Base-by-base conservation (phyloP, 1,140 invertebrate species). In the Drosophila burlai region DNA sequence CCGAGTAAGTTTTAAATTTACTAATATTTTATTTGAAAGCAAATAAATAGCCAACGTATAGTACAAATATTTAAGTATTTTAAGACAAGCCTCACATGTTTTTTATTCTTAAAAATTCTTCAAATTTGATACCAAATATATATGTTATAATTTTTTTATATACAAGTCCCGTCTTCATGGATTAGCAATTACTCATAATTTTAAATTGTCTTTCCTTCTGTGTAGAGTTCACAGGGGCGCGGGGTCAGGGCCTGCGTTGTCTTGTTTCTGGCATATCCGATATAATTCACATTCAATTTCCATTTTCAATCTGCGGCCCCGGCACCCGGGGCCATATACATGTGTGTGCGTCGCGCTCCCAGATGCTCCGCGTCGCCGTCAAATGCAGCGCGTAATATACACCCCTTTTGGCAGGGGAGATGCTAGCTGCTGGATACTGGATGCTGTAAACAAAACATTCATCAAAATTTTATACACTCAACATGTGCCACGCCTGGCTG, bases 401-500 rank as follows among this genome's bases (percentile, higher is more conserved):
- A 86, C 80, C 84, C 77, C 81, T 75, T 83, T 26, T 36, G 21
- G 54, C 7, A 16, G 52, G 29, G 34, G 43, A 59, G 47, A 36
- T 58, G 55, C 42, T 43, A 10, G 31, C 31, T 31, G 31, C 31
- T 31, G 46, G 46, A 9, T 49, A 2, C 24, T 29, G 47, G 15
- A 4, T 29, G 71, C 76, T 76, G 81, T 89, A 89, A 89, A 90
- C 85, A 89, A 89, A 89, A 84, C 85, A 89, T 89, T 85, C 85
- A 89, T 89, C 85, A 89, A 89, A 81, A 85, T 85, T 90, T 81
- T 90, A 89, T 89, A 90, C 85, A 89, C 78, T 89, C 85, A 89
- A 89, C 85, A 89, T 89, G 77, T 89, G 84, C 83, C 83, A 77
- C 59, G 83, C 76, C 76, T 55, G 68, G 43, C 61, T 84, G 81